These are phyloP conservation scores for Drosophila hydei DNA, from an alignment of 1,140 invertebrate genomes.

Conservation along the genomic window DNA sequence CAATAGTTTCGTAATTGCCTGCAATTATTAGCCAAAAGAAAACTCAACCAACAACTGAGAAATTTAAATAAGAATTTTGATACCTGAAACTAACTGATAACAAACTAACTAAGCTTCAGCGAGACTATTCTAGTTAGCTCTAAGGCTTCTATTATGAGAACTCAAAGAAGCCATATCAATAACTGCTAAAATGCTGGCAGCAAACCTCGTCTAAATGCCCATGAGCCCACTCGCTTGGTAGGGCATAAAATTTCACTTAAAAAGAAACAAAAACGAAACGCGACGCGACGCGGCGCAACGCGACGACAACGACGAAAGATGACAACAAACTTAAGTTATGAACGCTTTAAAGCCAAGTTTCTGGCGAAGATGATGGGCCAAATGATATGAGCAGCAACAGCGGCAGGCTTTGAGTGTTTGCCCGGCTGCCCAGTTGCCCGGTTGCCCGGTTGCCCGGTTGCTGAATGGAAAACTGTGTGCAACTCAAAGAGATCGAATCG, in stretches of 20 bases:
- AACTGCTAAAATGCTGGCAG: not conserved
- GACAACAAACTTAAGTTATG: conserved; percentile 80
- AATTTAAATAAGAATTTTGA: too few relatives aligned
- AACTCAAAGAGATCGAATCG: conserved; percentile 31
- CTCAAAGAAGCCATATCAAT: too few relatives aligned
- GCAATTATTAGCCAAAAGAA: too few relatives aligned
- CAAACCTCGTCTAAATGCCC: not conserved
- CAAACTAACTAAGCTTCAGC: too few relatives aligned
- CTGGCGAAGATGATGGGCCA: conserved; percentile 69
- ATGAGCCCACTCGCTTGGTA: not conserved
- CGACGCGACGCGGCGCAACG: conserved; percentile 29
- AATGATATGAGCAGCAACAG: conserved; percentile 57
- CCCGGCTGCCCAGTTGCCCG: not conserved
- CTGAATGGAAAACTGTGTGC: conserved; percentile 63
- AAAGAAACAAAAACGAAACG: conserved; percentile 10
- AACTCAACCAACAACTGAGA: too few relatives aligned
- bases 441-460: conserved; percentile 38
- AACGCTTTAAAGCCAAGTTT: conserved; percentile 66
- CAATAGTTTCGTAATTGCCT: too few relatives aligned
- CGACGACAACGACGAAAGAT: conserved; percentile 51
- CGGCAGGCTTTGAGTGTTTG: conserved; percentile 41
- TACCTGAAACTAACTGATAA: too few relatives aligned
- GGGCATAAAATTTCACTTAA: conserved; percentile 35
- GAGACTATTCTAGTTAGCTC: too few relatives aligned
- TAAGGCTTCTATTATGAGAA: too few relatives aligned